Evolutionary conservation across 2,113 vertebrate genomes (phyloP), one percentile per base, ranked within the genome.

Genomic region (Delphinus delphis): DNA sequence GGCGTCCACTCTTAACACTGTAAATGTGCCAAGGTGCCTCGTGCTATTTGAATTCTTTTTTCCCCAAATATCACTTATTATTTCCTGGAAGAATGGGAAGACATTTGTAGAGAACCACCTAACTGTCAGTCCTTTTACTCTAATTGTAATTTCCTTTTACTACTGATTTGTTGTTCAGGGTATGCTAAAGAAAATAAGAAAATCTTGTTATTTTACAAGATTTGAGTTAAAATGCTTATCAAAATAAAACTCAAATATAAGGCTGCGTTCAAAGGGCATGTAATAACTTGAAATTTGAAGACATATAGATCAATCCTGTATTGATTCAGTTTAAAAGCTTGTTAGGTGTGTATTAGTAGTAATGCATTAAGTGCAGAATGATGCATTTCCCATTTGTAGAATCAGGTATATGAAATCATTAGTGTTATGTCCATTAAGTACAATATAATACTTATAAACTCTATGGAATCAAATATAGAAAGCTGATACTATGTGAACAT

Each of bases 301-400:
- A 38, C 6, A 21, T 44, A 28, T 71, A 70, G 36, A 88, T 93
- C 15, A 81, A 77, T 80, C 14, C n/a, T 70, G 0, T 71, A 68
- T 95, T 91, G 74, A 80, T 73, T 79, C 28, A 50, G 13, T 95
- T 91, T 96, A 83, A 93, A 92, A 85, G 3, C 38, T 88, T 74
- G 31, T 67, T 85, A 47, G 65, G 20, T 71, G 1, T 85, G 1
- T 63, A 79, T 73, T 88, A 73, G 36, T 38, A 90, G 50, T 55
- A 58, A 58, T 68, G 55, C 50, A 33, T 26, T 68, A 77, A 88
- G 14, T 60, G 10, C 47, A 47, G n/a, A 60, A 88, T 31, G 4
- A 58, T 67, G 14, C 55, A 70, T 55, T 85, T 50, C 70, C 76
- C 77, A 85, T 73, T 28, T n/a, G 33, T 25, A 84, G 70, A 60